Evolutionary conservation across 2,888 invertebrate genomes (phyloP).

Genomic region (Polymixis flavicincta): DNA sequence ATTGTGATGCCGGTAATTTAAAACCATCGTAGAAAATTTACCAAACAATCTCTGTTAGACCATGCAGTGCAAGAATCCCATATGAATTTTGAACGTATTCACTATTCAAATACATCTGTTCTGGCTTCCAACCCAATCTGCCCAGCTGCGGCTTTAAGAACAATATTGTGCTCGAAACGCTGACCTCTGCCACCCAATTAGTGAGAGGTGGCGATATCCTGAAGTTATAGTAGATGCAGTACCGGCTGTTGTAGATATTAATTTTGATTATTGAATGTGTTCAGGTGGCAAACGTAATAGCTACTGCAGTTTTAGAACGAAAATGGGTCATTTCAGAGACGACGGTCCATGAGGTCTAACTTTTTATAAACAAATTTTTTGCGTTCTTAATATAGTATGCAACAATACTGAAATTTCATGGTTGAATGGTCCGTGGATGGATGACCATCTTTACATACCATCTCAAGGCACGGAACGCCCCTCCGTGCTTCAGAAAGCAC

Average conservation of each 20-base stretch:
- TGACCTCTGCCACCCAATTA: constrained; percentile 40
- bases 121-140: neutral
- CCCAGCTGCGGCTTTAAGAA: constrained; percentile 13
- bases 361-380: no score
- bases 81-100: neutral
- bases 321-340: no score
- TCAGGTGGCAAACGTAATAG: neutral
- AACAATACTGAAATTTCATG: neutral
- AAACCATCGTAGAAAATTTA: neutral
- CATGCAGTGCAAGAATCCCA: neutral
- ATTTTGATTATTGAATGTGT: constrained; percentile 30
- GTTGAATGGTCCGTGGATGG: no score
- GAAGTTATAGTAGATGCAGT: constrained; percentile 1
- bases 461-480: no score
- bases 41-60: neutral
- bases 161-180: constrained; percentile 34
- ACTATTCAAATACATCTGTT: constrained; percentile 33
- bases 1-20: neutral
- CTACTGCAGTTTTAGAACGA: neutral
- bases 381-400: neutral
- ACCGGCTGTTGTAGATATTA: constrained; percentile 22
- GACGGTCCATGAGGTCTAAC: no score
- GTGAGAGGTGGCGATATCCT: constrained; percentile 30
- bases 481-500: no score
- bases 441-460: no score